phyloP scores from a whole-genome alignment of 2,797 vertebrate genomes.

The Strix occidentalis region DNA sequence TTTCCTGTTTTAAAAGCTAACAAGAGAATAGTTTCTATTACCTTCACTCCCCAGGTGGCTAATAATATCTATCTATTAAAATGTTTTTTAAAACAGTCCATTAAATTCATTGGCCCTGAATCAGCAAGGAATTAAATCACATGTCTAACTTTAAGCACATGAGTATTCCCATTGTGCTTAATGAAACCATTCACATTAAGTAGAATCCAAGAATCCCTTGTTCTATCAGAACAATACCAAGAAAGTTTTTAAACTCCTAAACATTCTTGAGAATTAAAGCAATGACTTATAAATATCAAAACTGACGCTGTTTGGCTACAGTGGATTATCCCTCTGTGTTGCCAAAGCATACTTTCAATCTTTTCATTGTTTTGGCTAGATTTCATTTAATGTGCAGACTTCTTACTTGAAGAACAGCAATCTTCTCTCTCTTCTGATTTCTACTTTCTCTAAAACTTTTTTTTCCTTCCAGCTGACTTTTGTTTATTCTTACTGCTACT shows the following conservation, averaged over 20 bases:
- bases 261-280: not conserved
- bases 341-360: not conserved
- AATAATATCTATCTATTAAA: conserved; percentile 29
- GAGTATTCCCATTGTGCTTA: not conserved
- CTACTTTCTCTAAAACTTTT: not conserved
- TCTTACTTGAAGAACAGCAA: not conserved
- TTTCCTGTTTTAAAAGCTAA: conserved; percentile 23
- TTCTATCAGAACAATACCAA: not conserved
- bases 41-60: not conserved
- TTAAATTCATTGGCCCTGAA: conserved; percentile 1
- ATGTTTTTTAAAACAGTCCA: conserved; percentile 35
- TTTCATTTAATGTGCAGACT: not conserved
- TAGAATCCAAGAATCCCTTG: not conserved
- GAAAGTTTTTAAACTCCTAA: not conserved
- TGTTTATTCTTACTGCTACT: not conserved
- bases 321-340: not conserved
- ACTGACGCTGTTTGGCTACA: not conserved
- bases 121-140: conserved; percentile 32
- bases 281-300: not conserved
- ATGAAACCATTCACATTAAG: not conserved
- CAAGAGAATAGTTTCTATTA: conserved; percentile 6
- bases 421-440: not conserved
- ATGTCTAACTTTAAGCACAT: not conserved
- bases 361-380: not conserved
- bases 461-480: not conserved